phyloP scores from a whole-genome alignment of 2,888 invertebrate genomes.

The Choristoneura rosaceana region DNA sequence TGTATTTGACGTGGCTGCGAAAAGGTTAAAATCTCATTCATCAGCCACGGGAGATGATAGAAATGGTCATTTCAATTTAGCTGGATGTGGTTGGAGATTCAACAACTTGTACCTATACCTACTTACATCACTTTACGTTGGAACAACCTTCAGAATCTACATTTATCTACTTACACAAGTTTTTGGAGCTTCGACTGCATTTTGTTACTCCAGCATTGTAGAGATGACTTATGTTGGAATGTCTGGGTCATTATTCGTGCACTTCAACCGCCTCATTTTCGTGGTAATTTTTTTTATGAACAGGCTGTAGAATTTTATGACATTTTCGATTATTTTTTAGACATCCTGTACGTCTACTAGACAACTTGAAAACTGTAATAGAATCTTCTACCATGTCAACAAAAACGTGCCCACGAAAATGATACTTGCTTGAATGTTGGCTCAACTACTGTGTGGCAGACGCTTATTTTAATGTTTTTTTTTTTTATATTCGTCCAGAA shows the following conservation, averaged over 20 bases:
- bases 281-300: no score
- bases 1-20: no score
- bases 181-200: background rate
- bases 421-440: no score
- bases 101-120: background rate
- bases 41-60: background rate
- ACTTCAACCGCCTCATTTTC: no score
- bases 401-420: no score
- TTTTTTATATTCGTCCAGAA: constrained; percentile 31
- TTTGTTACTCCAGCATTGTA: background rate
- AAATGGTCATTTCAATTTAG: background rate
- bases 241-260: no score
- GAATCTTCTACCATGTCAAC: no score
- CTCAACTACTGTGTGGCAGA: background rate
- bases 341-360: no score
- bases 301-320: no score
- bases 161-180: background rate
- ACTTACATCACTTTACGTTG: background rate
- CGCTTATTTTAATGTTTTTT: background rate
- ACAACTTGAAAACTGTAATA: no score
- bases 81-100: background rate
- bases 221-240: no score
- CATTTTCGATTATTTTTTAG: no score
- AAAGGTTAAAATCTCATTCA: background rate
- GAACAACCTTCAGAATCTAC: background rate